Evolutionary conservation across 2,797 vertebrate species (phyloP), one percentile per base, ranked within the genome.

Genomic region (Spea hammondii): DNA sequence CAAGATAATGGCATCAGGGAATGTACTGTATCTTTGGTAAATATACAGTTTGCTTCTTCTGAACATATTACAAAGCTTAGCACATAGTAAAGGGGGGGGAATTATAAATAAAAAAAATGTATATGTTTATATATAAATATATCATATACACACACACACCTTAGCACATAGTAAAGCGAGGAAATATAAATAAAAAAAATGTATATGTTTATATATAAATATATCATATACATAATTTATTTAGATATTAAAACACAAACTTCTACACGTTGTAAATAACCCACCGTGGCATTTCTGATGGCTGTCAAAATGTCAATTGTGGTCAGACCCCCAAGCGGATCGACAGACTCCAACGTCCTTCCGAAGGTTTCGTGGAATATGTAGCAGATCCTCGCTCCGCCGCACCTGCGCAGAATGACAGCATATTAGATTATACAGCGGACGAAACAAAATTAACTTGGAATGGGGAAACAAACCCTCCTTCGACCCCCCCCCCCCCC

Each of bases 291-390:
- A 79, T 99, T 99, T 90, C 97, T 94, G 87, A 99, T 99, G 83
- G 97, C 98, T 32, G 98, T 99, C 80, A 99, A 91, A 84, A 99
- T 96, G 83, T 99, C 98, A 32, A 99, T 97, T 82, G 97, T 99
- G 83, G 95, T 98, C 84, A 99, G 96, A 82, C 97, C 98, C 86
- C 98, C 98, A 59, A 99, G 87, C 0, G 97, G 96, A 87, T 99
- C 98, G 82, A 99, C 98, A 3, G 96, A 99, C 90, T 99, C 98
- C 91, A 99, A 85, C 17, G 98, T 99, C 86, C 97, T 91, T 71
- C 98, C 98, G 83, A 99, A 99, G 9, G 98, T 99, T 89, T 99
- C 97, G 64, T 99, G 98, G 90, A 99, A 99, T 85, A 99, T 99
- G 80, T 99, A 99, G 88, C 97, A 99, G 88, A 99, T 99, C 82